Evolutionary conservation across 2,797 vertebrate species (phyloP), one percentile per base, ranked within the genome.

Genomic region (Scleropages formosus): DNA sequence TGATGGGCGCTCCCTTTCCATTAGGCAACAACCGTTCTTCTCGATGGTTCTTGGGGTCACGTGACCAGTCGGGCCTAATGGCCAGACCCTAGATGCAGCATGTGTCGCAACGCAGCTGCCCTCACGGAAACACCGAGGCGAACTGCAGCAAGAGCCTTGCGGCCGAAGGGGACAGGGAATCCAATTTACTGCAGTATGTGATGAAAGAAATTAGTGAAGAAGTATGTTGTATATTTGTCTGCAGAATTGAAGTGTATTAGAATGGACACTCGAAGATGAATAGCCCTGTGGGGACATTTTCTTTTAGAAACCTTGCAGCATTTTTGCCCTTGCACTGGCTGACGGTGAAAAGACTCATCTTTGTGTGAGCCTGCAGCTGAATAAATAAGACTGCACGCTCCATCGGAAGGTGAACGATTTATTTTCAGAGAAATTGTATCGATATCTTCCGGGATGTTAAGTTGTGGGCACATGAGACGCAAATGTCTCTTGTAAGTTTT

Each of bases 1-100:
- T 88, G 88, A 87, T 85, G 84, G 83, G 78, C 81, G 79, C 80
- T 88, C 85, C 82, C 82, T 88, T 84, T 84, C 79, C 78, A 85
- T 88, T 84, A 85, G 74, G 77, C 82, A 80, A 82, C 85, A 66
- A 80, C 18, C 12, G 3, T 56, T 18, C 53, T 56, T 11, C 53
- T 12, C 70, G 20, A 26, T 13, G 8, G 4, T 70, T 20, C 47
- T 53, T 10, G 46, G 22, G 22, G 22, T 70, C 22, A 24, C 67
- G 70, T 20, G 15, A 49, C 8, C 7, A 16, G 49, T n/a, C 7
- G 58, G 24, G 51, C 56, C 68, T 71, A 18, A 71, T 31, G 49
- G 26, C 51, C 4, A 47, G 26, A 49, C 56, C 65, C 44, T 13
- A 18, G 65, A 31, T 56, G 68, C 8, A 27, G 26, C 8, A 7